A percentile compares a stretch with the other conserved stretches of the same genome.
Evolutionary conservation across 2,888 invertebrate genomes (phyloP).

Genomic region (Cistogaster globosa): DNA sequence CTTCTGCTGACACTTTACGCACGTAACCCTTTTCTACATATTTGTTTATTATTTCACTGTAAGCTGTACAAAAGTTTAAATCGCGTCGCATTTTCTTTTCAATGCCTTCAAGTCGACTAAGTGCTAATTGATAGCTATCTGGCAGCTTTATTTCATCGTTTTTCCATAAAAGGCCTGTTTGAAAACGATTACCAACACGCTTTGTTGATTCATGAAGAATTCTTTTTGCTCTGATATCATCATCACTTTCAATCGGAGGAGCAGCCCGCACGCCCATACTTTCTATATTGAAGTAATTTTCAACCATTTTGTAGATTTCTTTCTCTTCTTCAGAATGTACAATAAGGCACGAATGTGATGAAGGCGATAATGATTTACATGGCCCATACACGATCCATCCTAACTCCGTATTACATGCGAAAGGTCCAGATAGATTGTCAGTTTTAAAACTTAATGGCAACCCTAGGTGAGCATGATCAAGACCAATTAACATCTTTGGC

Average conservation of each 20-base stretch:
- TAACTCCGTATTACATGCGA: constrained; percentile 64
- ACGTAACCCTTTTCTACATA: constrained; percentile 38
- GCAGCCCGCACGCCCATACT: constrained; percentile 25
- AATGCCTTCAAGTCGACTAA: constrained; percentile 1
- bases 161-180: constrained; percentile 40
- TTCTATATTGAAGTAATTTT: constrained; percentile 38
- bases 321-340: not conserved
- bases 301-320: constrained; percentile 38
- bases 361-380: not conserved
- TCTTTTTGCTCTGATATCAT: constrained; percentile 16
- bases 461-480: constrained; percentile 11
- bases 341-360: constrained; percentile 28
- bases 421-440: constrained; percentile 39
- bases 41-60: constrained; percentile 38
- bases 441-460: not conserved
- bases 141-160: constrained; percentile 13
- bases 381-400: constrained; percentile 59
- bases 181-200: constrained; percentile 30
- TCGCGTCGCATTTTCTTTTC: constrained; percentile 11
- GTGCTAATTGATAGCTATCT: constrained; percentile 23
- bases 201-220: constrained; percentile 25
- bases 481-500: not conserved
- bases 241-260: constrained; percentile 5
- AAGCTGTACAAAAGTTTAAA: constrained; percentile 32
- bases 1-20: constrained; percentile 43